phyloP scores from a whole-genome alignment of 2,113 vertebrate species.

The Actenoides hombroni region DNA sequence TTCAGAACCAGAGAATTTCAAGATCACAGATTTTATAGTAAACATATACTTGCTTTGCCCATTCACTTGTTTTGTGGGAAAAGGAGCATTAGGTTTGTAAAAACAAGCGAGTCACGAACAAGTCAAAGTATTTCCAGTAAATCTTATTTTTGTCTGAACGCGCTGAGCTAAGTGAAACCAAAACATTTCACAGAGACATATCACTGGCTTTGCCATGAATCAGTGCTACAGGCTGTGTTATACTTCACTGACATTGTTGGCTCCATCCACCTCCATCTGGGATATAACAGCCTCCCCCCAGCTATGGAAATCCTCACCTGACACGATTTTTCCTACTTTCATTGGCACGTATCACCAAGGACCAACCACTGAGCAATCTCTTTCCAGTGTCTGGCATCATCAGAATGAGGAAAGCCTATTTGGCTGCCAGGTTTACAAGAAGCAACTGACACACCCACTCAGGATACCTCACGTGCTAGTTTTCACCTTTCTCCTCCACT shows the following conservation, averaged over 20 bases:
- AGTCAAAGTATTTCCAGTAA: slow-evolving; percentile 46
- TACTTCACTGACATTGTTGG: background rate
- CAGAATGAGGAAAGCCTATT: background rate
- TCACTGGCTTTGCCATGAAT: background rate
- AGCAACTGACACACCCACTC: background rate
- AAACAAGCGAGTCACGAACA: slow-evolving; percentile 16
- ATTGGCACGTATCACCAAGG: background rate
- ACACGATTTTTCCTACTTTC: background rate
- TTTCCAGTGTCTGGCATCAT: background rate
- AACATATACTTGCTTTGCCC: background rate
- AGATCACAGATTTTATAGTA: background rate
- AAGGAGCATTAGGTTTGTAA: background rate
- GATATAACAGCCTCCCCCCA: background rate
- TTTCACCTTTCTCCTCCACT: background rate
- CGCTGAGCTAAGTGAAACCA: background rate
- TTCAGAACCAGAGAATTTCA: background rate
- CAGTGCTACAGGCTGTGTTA: background rate
- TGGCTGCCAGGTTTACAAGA: background rate
- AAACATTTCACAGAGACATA: background rate
- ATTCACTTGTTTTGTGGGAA: background rate
- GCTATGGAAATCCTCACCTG: background rate
- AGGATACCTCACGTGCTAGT: background rate
- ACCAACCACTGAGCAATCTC: background rate
- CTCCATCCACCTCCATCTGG: background rate
- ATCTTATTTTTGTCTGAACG: background rate